Base-by-base conservation (phyloP, 2,797 vertebrate species). In the Hipposideros larvatus region DNA sequence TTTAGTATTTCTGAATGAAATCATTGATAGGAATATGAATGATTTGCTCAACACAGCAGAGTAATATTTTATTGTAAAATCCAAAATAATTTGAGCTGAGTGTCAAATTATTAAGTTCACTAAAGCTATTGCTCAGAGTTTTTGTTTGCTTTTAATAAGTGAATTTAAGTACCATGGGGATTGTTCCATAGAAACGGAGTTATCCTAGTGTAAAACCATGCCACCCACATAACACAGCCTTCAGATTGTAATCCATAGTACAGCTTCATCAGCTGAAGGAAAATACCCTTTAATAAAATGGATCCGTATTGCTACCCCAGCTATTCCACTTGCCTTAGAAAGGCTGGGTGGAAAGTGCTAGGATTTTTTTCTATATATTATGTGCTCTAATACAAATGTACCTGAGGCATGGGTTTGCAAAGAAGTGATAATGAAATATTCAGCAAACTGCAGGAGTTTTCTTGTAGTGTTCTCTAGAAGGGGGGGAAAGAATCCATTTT, bases 1-100 rank as follows among this genome's bases (percentile, higher is more conserved):
- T 65, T 86, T 57, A 34, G 5, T 73, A 65, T 71, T 91, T 71
- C 11, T 92, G n/a, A 86, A 71, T 73, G 77, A 91, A 92, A 82
- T 78, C 53, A 51, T 68, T 68, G 19, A 16, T 22, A 82, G 24
- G 11, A 59, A 55, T 86, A 66, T 61, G 37, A 70, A 48, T 24
- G 13, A n/a, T 83, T 78, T 87, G 61, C 9, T 95, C 15, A 68
- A 6, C 28, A 63, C 3, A 28, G 2, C 53, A 4, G 1, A 66
- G 11, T 79, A 22, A 51, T 75, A 34, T 57, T 92, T 93, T 95
- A 43, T 85, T 78, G 6, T 84, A 79, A 96, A 96, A 86, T 71
- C 1, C 10, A 55, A 55, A 55, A 18, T 55, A 18, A 55, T 41
- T 55, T 78, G 34, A 86, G 37, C 24, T 13, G 22, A 86, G 19